Conservation (phyloP, 2,797 vertebrate species). For the Hafferia zeledoni region DNA sequence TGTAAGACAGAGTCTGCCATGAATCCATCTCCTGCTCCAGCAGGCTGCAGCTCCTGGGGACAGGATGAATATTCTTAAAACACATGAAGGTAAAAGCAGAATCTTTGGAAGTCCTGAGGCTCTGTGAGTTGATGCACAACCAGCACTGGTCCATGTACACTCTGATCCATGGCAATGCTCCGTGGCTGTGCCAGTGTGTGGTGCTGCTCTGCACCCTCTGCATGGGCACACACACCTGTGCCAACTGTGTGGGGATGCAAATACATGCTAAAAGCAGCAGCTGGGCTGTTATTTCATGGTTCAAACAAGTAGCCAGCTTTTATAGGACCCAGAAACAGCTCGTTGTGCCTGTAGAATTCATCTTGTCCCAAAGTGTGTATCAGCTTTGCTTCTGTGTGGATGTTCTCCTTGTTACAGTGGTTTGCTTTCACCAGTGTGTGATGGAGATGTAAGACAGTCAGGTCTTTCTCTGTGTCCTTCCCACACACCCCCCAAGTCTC, state of each 20-base stretch:
- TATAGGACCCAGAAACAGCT: not conserved
- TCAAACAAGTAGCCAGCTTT: not conserved
- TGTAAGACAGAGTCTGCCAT: not conserved
- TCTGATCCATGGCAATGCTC: not conserved
- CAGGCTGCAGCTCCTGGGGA: not conserved
- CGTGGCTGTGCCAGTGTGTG: fast-evolving
- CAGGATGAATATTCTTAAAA: not conserved
- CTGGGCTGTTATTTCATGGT: not conserved
- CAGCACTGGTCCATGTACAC: fast-evolving
- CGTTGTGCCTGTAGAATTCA: too few relatives aligned
- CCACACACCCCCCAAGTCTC: too few relatives aligned
- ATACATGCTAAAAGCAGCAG: not conserved
- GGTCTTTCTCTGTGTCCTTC: not conserved
- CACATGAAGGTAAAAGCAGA: not conserved
- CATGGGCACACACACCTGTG: not conserved
- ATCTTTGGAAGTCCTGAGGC: not conserved
- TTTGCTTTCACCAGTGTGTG: not conserved
- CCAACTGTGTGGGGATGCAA: not conserved
- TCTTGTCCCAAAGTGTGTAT: fast-evolving
- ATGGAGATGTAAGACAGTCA: not conserved
- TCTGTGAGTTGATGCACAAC: not conserved
- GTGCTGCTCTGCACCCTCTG: not conserved
- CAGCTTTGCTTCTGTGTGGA: not conserved
- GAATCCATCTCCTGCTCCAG: not conserved
- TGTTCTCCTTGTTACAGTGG: not conserved